Base-by-base conservation (phyloP, 2,888 invertebrate species). In the Parapristionchus giblindavisi region DNA sequence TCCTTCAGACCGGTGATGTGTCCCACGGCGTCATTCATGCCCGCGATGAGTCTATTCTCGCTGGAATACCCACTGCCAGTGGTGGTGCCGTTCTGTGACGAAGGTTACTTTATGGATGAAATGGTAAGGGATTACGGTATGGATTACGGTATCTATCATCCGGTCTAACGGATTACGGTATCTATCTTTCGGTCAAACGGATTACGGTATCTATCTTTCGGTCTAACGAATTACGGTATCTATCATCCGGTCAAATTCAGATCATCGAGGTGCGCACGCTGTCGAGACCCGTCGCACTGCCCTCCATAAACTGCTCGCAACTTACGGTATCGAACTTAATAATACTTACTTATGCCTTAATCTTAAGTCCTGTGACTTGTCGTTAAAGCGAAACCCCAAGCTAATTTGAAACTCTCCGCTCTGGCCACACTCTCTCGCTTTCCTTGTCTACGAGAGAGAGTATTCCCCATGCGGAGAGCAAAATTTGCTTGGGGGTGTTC, bases 1-100 rank as follows among this genome's bases (percentile, higher is more conserved):
- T 32, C 1, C 32, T 32, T 43, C 29, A 66, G 66, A 29, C 29
- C 29, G 40, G 24, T 29, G 34, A 66, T 60, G 66, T 75, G 75
- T 51, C 76, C 76, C 77, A 76, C 78, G 0, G 77, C 78, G 73
- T 78, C 77, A 58, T 52, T 79, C 68, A 76, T 77, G 66, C 77
- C 77, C 8, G 66, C 76, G 1, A 65, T 80, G 5, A 66, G 78
- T 29, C 76, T 80, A 8, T 80, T 80, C 76, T 77, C 77, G 75
- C 77, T 80, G 77, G 77, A 77, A n/a, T 75, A 79, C 40, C 76
- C 76, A 38, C 77, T 78, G 11, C 65, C 77, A 6, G 75, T 78
- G 52, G 77, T 77, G 38, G 74, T 79, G 3, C 73, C 77, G 66
- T 73, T 77, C 60, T 79, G 77, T 58, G 78, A 77, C 29, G 77